Evolutionary conservation across 1,140 invertebrate species (phyloP).

Genomic region (Spodoptera litura): DNA sequence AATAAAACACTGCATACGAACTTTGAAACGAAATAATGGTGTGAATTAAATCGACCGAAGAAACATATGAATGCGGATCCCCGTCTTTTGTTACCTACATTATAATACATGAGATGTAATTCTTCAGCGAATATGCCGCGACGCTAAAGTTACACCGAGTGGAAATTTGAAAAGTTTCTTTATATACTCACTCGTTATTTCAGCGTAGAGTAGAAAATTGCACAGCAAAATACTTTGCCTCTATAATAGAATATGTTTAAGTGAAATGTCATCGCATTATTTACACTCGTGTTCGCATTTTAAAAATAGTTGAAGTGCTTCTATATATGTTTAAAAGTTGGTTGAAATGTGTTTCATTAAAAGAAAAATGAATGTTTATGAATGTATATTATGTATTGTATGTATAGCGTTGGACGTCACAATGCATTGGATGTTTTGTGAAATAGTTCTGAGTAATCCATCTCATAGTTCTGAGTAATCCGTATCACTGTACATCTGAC

Average conservation of each 20-base stretch:
- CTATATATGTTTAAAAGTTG: no score
- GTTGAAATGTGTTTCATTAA: no score
- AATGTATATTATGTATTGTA: no score
- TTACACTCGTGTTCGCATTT: not conserved
- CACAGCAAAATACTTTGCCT: conserved; percentile 17
- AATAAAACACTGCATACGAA: conserved; percentile 47
- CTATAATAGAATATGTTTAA: conserved; percentile 28
- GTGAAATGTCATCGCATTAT: conserved; percentile 28
- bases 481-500: no score
- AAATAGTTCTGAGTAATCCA: no score
- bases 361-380: no score
- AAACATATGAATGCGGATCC: conserved; percentile 55
- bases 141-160: conserved; percentile 44
- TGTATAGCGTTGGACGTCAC: no score
- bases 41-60: conserved; percentile 55
- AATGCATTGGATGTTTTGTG: no score
- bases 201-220: conserved; percentile 16
- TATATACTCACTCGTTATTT: conserved; percentile 28
- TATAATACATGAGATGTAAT: conserved; percentile 52
- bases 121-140: conserved; percentile 44
- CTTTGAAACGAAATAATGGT: conserved; percentile 48
- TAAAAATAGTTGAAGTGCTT: not conserved
- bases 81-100: conserved; percentile 46
- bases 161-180: conserved; percentile 53
- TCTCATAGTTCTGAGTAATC: no score